These are phyloP conservation scores for Phocoena sinus DNA, from an alignment of 2,113 vertebrate genomes.

Conservation along the genomic window DNA sequence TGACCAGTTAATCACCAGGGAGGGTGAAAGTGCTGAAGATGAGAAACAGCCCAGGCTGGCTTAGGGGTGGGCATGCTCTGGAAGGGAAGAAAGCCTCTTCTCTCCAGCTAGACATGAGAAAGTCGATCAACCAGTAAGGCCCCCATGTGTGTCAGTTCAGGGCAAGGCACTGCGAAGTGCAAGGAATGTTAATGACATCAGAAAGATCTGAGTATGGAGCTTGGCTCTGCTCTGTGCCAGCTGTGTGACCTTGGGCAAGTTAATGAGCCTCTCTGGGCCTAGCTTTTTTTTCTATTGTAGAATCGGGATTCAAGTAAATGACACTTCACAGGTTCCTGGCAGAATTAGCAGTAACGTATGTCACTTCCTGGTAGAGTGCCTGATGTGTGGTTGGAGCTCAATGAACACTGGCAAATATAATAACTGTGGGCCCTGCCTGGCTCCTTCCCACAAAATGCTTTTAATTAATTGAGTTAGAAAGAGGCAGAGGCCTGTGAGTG, in stretches of 20 bases:
- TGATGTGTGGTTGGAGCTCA: too few species aligned
- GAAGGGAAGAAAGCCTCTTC: background rate
- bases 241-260: background rate
- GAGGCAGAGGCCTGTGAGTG: background rate
- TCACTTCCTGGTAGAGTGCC: background rate
- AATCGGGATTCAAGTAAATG: background rate
- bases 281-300: background rate
- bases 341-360: background rate
- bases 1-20: background rate
- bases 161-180: background rate
- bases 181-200: background rate
- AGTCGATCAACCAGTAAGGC: background rate
- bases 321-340: background rate
- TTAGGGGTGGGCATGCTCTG: accelerated
- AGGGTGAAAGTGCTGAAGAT: background rate
- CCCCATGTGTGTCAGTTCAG: background rate
- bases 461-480: background rate
- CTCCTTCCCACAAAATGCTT: background rate
- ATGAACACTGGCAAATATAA: too few species aligned
- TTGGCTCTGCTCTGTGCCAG: background rate
- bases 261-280: background rate
- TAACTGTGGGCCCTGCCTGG: background rate
- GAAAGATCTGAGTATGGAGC: too few species aligned
- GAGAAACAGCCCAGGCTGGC: background rate
- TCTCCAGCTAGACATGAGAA: background rate